Evolutionary conservation across 2,888 invertebrate genomes (phyloP).

Genomic region (Oegoconia quadripuncta): DNA sequence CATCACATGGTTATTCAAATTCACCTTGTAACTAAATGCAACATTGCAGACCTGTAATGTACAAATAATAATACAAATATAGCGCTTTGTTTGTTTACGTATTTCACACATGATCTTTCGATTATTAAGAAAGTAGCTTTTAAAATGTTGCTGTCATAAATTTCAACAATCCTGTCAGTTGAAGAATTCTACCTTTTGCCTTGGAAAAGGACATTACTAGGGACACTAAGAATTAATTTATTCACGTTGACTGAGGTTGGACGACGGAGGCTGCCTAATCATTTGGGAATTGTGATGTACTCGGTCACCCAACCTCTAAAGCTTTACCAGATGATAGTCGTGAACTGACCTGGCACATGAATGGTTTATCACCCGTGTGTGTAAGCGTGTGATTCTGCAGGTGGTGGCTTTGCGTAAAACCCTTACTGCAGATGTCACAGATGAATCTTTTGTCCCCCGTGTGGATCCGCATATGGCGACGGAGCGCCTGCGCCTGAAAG

Average conservation of each 20-base stretch:
- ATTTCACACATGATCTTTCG: no score
- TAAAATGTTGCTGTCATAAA: no score
- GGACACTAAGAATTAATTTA: neutral
- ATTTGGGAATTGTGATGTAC: no score
- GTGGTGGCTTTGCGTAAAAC: slow-evolving; percentile 55
- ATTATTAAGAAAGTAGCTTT: no score
- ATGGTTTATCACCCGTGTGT: slow-evolving; percentile 56
- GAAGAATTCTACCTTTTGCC: no score
- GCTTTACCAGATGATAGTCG: neutral
- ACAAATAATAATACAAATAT: no score
- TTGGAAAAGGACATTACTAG: neutral
- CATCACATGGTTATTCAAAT: slow-evolving; percentile 70
- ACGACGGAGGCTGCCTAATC: no score
- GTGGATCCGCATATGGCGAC: slow-evolving; percentile 53
- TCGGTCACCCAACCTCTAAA: no score
- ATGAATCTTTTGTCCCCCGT: slow-evolving; percentile 50
- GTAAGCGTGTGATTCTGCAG: slow-evolving; percentile 51
- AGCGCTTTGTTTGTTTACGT: no score
- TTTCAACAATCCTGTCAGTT: no score
- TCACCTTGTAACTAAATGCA: slow-evolving; percentile 74
- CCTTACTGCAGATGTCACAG: slow-evolving; percentile 49
- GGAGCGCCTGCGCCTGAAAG: slow-evolving; percentile 48
- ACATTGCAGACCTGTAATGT: slow-evolving; percentile 71
- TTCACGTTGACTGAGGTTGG: neutral
- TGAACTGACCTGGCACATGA: slow-evolving; percentile 52